Evolutionary conservation across 1,140 invertebrate genomes (phyloP), one percentile per base, ranked within the genome.

Genomic region (Hermetia illucens): DNA sequence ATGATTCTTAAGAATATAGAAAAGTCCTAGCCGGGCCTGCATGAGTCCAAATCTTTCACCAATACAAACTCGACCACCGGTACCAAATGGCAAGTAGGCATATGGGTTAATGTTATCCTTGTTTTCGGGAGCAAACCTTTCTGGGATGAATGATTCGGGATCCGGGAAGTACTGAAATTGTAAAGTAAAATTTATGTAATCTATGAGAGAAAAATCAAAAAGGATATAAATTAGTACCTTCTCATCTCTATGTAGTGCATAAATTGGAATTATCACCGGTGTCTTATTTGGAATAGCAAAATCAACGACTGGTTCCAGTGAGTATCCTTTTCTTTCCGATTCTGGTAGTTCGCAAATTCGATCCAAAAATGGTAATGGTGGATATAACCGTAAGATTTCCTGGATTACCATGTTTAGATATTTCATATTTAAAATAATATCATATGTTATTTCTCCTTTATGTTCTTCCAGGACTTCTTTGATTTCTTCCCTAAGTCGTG

Each of bases 21-120:
- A 63, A 21, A 75, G 47, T 9, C 75, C 74, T 27, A 79, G 45
- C 61, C 82, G 82, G 0, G 71, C 66, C 51, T 80, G 70, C 36
- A 82, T 46, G 4, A 75, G 39, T 3, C 75, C 80, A 35, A 84
- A 75, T 25, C 77, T 63, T 55, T 53, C 54, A 49, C 67, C 71
- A 35, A 73, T 68, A 39, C 70, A 73, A 41, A 65, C 66, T 43
- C 68, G 55, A 4, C 62, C 60, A 12, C 71, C 71, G 30, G 48
- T 49, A 10, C 61, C 59, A 51, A 63, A 64, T 1, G 62, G 59
- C 36, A 62, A 41, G 49, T 63, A 73, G 1, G 64, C 50, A 46
- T 54, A 64, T 9, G 58, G 57, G n/a, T 32, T 44, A 34, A 51
- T 49, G 10, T 40, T 39, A 1, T 40, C 19, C 1, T 44, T 34